Conservation (phyloP, 1,140 invertebrate species). For the Ectropis grisescens region DNA sequence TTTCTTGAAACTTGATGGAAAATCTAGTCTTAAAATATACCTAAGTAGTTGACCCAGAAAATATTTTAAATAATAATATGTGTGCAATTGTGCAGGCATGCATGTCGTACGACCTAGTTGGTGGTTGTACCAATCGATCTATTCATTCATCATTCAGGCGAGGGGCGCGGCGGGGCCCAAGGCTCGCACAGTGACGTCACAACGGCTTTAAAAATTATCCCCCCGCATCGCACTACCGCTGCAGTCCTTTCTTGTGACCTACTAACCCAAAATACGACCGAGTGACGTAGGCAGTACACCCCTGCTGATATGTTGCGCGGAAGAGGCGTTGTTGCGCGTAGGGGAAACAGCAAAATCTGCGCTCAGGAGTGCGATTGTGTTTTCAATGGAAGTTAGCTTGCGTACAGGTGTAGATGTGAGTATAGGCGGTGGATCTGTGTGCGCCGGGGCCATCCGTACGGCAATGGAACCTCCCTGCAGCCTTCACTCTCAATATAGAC, state of each 20-base stretch:
- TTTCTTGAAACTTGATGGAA: no score
- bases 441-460: not conserved
- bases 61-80: no score
- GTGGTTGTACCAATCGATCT: conserved; percentile 43
- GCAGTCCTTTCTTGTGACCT: conserved; percentile 54
- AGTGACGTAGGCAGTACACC: conserved; percentile 59
- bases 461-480: conserved; percentile 3
- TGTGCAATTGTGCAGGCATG: no score
- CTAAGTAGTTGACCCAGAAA: no score
- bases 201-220: conserved; percentile 47
- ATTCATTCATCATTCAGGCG: conserved; percentile 56
- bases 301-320: conserved; percentile 2
- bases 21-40: no score
- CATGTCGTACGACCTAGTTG: no score
- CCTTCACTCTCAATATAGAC: conserved; percentile 4
- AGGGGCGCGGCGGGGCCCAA: conserved; percentile 33
- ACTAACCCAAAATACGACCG: conserved; percentile 55
- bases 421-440: not conserved
- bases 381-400: conserved; percentile 43
- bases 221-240: conserved; percentile 24
- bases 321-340: conserved; percentile 13
- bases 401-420: conserved; percentile 14
- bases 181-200: conserved; percentile 49
- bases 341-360: conserved; percentile 16
- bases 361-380: conserved; percentile 17